Evolutionary conservation across 2,888 invertebrate genomes (phyloP).

Genomic region (Mesoligia furuncula): DNA sequence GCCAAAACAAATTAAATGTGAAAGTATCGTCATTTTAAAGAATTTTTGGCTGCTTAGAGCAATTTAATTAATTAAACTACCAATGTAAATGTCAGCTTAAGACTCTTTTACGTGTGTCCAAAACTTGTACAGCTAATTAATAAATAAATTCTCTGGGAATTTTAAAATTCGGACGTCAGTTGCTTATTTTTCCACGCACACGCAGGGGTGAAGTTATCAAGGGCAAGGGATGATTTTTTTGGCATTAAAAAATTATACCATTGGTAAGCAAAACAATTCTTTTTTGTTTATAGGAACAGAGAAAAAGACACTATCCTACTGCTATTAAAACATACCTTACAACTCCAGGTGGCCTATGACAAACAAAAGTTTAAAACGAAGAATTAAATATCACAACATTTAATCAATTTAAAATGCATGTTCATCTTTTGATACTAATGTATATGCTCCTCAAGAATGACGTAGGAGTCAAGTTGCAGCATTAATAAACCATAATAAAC

Average conservation of each 20-base stretch:
- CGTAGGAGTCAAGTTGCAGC: constrained; percentile 62
- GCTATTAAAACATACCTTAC: not conserved
- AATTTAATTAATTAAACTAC: not conserved
- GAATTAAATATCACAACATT: not conserved
- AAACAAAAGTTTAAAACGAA: not conserved
- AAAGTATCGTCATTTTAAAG: not conserved
- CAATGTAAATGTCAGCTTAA: not conserved
- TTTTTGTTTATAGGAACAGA: not conserved
- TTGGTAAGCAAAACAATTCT: not conserved
- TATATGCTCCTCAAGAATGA: constrained; percentile 43
- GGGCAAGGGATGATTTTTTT: not conserved
- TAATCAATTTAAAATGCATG: not conserved
- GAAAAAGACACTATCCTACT: not conserved
- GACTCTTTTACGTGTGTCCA: not conserved
- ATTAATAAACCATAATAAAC: constrained; percentile 71
- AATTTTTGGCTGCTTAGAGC: too few species aligned
- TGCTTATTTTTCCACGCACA: constrained; percentile 30
- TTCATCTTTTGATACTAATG: constrained; percentile 13
- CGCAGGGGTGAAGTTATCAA: constrained; percentile 1
- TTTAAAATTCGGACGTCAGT: constrained; percentile 28
- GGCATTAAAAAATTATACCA: not conserved
- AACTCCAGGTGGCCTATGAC: not conserved
- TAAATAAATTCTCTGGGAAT: constrained; percentile 14
- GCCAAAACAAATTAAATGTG: not conserved
- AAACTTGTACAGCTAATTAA: not conserved